Evolutionary conservation across 2,888 invertebrate genomes (phyloP).

Genomic region (Abrostola tripartita): DNA sequence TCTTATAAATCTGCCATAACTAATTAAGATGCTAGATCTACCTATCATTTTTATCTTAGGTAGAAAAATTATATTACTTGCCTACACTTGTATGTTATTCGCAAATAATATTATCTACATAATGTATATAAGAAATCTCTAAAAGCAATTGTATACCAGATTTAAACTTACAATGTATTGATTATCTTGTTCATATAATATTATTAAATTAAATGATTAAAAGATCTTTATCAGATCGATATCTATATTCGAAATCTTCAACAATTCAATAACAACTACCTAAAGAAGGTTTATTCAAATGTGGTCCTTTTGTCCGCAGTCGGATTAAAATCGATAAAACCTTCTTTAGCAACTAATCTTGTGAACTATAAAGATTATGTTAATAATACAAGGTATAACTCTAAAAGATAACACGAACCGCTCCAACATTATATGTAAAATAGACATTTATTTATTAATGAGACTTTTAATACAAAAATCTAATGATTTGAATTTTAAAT

Average conservation of each 20-base stretch:
- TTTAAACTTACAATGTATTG: background rate
- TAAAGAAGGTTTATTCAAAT: conserved; percentile 26
- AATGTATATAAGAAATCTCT: background rate
- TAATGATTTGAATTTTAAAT: conserved; percentile 39
- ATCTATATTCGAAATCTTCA: conserved; percentile 15
- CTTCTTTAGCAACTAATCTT: conserved; percentile 39
- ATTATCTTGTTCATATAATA: conserved; percentile 8
- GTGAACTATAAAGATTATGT: conserved; percentile 36
- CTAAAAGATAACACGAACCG: conserved; percentile 15
- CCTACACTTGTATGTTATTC: no score
- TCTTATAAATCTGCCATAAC: no score
- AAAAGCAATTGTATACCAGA: background rate
- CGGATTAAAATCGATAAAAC: conserved; percentile 22
- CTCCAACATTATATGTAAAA: conserved; percentile 44
- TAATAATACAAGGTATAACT: conserved; percentile 23
- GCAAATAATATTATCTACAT: background rate
- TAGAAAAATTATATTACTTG: no score
- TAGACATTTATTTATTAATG: conserved; percentile 29
- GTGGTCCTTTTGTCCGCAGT: conserved; percentile 23
- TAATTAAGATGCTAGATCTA: no score
- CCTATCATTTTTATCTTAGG: no score
- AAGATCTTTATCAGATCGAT: conserved; percentile 23
- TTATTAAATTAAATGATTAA: conserved; percentile 16
- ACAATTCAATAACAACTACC: conserved; percentile 9
- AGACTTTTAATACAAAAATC: conserved; percentile 25